Conservation (phyloP, 1,140 invertebrate species). For the Choristoneura fumiferana region DNA sequence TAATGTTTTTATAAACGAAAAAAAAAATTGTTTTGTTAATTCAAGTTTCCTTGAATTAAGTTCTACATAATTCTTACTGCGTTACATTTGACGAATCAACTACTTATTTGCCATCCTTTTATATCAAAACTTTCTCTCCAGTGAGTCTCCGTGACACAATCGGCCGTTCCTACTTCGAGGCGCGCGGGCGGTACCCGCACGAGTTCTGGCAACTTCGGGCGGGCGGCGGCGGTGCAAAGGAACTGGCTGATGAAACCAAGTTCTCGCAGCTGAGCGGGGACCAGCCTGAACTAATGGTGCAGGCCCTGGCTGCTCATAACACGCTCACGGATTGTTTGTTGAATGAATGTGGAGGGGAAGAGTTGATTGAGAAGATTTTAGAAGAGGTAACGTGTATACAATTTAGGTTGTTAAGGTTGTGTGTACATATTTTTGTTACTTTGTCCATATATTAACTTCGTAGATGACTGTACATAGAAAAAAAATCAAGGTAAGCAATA, state of each 20-base stretch:
- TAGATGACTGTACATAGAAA: too few species aligned
- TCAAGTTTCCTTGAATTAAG: too few species aligned
- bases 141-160: slow-evolving; percentile 86
- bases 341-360: slow-evolving; percentile 41
- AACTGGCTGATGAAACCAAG: slow-evolving; percentile 83
- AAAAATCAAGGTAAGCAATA: too few species aligned
- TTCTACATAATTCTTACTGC: too few species aligned
- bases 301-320: slow-evolving; percentile 69
- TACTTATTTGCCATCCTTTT: too few species aligned
- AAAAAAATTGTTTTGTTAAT: too few species aligned
- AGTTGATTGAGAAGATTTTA: slow-evolving; percentile 48
- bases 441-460: too few species aligned
- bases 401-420: background rate
- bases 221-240: slow-evolving; percentile 82
- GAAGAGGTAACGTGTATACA: slow-evolving; percentile 40
- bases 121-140: slow-evolving; percentile 34
- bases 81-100: background rate
- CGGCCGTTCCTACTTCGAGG: slow-evolving; percentile 84
- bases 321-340: slow-evolving; percentile 64
- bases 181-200: slow-evolving; percentile 85
- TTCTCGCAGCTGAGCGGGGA: slow-evolving; percentile 77
- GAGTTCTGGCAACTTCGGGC: slow-evolving; percentile 86
- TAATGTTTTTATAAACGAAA: too few species aligned
- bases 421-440: too few species aligned
- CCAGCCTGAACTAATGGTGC: slow-evolving; percentile 70